Evolutionary conservation across 2,797 vertebrate genomes (phyloP), one percentile per base, ranked within the genome.

Genomic region (Acanthurus leucopareius): DNA sequence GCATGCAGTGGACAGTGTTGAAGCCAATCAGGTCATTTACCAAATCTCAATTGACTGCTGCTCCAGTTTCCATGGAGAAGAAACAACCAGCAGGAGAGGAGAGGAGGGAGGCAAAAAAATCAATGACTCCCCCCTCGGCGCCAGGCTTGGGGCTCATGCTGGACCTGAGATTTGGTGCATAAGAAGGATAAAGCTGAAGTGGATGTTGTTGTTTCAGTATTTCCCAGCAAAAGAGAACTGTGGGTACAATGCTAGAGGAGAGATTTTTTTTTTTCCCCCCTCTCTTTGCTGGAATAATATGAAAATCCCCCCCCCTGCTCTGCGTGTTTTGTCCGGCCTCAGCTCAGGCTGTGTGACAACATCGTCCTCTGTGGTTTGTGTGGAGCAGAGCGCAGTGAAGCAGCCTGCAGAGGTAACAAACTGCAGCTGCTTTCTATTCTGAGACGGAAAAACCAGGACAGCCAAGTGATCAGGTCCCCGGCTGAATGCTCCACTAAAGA

Each of bases 11-110:
- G 58, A 79, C 73, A 74, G 72, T 74, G 35, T 40, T 15, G 16
- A 8, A 70, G 77, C 84, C 80, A 85, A 83, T 89, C 85, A 85
- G 90, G 84, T 89, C 77, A 75, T 88, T 88, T 64, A 82, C 86
- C 61, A 82, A 91, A 92, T 87, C 90, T 89, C 76, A 82, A 88
- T 75, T 83, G 89, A 90, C 84, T 86, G 76, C 72, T 88, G 86
- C 84, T 87, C 80, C 82, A 77, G 93, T 94, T 93, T 91, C 92
- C 90, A 93, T 91, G 87, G 91, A 86, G 86, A 93, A 80, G 75
- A 84, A 72, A 82, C 77, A 79, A 76, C 51, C 78, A 73, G 72
- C 19, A 32, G 28, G 28, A 32, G 28, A 32, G 28, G 28, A 32
- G 28, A 49, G 20, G 57, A 62, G 58, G 0, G 6, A 58, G 59